Evolutionary conservation across 2,888 invertebrate genomes (phyloP).

Genomic region (Drosophila bunnanda): DNA sequence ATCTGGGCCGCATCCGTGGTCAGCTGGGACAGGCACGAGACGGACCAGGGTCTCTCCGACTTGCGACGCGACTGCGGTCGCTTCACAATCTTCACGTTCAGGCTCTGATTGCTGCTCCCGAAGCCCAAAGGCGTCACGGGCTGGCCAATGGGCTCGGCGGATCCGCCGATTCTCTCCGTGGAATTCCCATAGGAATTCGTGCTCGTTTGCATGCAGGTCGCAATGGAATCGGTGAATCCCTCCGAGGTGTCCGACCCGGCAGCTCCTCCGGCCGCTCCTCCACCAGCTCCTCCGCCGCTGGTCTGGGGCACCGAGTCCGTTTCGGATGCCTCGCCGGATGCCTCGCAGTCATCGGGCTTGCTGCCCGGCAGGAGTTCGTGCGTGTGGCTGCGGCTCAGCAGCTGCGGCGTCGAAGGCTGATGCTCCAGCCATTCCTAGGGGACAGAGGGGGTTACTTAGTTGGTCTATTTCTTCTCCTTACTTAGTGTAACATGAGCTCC

Average conservation of each 20-base stretch:
- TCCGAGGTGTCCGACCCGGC: constrained; percentile 90
- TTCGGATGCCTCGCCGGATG: constrained; percentile 93
- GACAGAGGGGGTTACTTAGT: background rate
- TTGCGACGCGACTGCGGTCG: constrained; percentile 83
- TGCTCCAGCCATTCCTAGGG: constrained; percentile 84
- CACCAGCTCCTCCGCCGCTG: constrained; percentile 80
- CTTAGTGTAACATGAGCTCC: background rate
- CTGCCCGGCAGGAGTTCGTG: constrained; percentile 40
- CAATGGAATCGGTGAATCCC: constrained; percentile 91
- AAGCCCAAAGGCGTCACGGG: constrained; percentile 52
- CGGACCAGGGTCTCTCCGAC: constrained; percentile 92
- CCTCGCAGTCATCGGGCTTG: constrained; percentile 88
- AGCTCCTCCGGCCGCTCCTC: constrained; percentile 40
- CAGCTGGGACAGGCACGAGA: constrained; percentile 92
- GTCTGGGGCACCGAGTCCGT: constrained; percentile 86
- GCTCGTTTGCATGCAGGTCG: constrained; percentile 87
- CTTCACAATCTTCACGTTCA: constrained; percentile 87
- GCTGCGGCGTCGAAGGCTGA: constrained; percentile 78
- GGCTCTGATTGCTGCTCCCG: constrained; percentile 81
- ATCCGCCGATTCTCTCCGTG: constrained; percentile 86
- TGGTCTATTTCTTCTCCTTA: no score
- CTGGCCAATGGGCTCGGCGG: constrained; percentile 86
- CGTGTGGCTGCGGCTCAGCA: constrained; percentile 60
- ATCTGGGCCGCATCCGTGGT: constrained; percentile 85
- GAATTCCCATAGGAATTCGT: constrained; percentile 85